Evolutionary conservation across 2,888 invertebrate genomes (phyloP), one percentile per base, ranked within the genome.

Genomic region (Noctua pronuba): DNA sequence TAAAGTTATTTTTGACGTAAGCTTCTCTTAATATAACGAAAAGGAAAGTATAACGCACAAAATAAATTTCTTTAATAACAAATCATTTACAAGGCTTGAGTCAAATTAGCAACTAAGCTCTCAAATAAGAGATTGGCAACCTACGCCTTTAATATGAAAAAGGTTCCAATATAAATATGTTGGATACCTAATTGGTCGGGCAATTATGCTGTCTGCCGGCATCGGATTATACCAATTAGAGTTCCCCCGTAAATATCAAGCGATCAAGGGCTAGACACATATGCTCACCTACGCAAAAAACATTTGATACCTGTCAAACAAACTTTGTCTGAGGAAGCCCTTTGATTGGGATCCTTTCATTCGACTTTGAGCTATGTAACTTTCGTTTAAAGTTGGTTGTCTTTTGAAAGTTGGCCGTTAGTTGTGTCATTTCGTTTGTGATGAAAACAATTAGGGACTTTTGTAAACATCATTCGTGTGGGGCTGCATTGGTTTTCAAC

Each of bases 181-280:
- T 72, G 60, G 11, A 46, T 67, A 68, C 66, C 24, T 86, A 83
- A 84, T 86, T 82, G 86, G 67, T 46, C 35, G 24, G 41, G 62
- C 74, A 75, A 82, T 85, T 82, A 86, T 55, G 38, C 38, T 67
- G 75, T 68, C 70, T 65, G 35, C n/a, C 13, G 49, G 52, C 64
- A 79, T 82, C 73, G 55, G 84, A 84, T 84, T 86, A 84, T 79
- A 65, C 75, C 86, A 86, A 84, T 84, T 84, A 84, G 66, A 73
- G 70, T 35, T 75, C 5, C 49, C 68, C 44, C 41, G 44, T 73
- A 80, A 75, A 71, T 69, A 72, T 77, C 65, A 28, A 31, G 65
- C 60, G 46, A 75, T 80, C 60, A 77, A 66, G 31, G 46, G n/a
- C 67, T 62, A 62, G 52, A 55, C 24, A 28, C 60, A 60, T 62